Evolutionary conservation across 2,797 vertebrate species (phyloP).

Genomic region (Propithecus deckenii): DNA sequence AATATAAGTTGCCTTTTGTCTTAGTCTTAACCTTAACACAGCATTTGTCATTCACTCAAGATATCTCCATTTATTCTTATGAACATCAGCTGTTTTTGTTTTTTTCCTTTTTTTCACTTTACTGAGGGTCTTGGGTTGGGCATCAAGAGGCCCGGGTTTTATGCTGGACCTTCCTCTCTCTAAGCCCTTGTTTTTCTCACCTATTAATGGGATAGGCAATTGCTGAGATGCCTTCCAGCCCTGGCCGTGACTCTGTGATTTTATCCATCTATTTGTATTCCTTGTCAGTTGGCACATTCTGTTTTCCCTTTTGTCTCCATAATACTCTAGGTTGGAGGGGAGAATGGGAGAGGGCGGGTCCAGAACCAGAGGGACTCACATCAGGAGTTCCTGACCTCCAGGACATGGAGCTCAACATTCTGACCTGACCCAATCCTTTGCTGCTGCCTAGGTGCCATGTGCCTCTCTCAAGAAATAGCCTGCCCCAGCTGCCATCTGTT

Average conservation of each 20-base stretch:
- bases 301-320: background rate
- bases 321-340: background rate
- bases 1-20: background rate
- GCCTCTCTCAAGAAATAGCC: conserved; percentile 47
- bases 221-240: background rate
- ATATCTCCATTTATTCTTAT: background rate
- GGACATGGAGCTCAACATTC: background rate
- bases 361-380: background rate
- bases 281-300: background rate
- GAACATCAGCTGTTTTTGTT: background rate
- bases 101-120: background rate
- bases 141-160: background rate
- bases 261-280: background rate
- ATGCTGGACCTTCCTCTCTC: background rate
- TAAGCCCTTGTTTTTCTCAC: background rate
- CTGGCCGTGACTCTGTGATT: background rate
- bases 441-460: conserved; percentile 55
- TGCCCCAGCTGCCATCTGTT: background rate
- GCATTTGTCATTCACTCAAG: background rate
- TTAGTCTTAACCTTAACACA: background rate
- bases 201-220: background rate
- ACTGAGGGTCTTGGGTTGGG: background rate
- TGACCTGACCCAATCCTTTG: background rate
- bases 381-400: background rate
- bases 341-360: background rate